These are phyloP conservation scores for Dysdera silvatica DNA, from an alignment of 1,140 invertebrate genomes.

Conservation along the genomic window DNA sequence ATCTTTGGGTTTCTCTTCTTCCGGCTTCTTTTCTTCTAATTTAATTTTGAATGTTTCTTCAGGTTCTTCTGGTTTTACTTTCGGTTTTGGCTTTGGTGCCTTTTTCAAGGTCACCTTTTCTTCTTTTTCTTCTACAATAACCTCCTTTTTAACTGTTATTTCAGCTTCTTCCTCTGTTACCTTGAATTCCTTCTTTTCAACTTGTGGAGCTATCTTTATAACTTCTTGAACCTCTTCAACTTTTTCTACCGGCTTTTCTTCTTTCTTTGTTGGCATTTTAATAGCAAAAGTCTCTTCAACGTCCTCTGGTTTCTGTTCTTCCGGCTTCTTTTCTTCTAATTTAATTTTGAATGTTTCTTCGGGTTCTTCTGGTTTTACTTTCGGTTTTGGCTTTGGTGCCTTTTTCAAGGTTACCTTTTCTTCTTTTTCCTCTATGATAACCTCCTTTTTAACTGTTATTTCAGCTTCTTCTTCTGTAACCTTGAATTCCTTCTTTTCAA, in stretches of 20 bases:
- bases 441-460: slow-evolving; percentile 45
- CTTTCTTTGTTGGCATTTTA: slow-evolving; percentile 37
- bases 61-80: slow-evolving; percentile 42
- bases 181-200: slow-evolving; percentile 43
- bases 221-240: slow-evolving; percentile 25
- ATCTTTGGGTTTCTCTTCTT: slow-evolving; percentile 23
- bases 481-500: slow-evolving; percentile 41
- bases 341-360: slow-evolving; percentile 25
- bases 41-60: slow-evolving; percentile 35
- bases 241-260: slow-evolving; percentile 10
- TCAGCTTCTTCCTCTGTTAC: slow-evolving; percentile 50
- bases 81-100: slow-evolving; percentile 38
- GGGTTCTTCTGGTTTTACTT: slow-evolving; percentile 14
- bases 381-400: slow-evolving; percentile 14
- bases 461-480: slow-evolving; percentile 42
- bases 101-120: slow-evolving; percentile 52
- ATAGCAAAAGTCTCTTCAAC: slow-evolving; percentile 31
- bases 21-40: slow-evolving; percentile 25
- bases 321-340: slow-evolving; percentile 24
- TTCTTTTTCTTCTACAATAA: slow-evolving; percentile 54
- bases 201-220: slow-evolving; percentile 36
- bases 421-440: slow-evolving; percentile 21
- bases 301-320: slow-evolving; percentile 19
- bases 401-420: slow-evolving; percentile 24
- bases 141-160: slow-evolving; percentile 55